Evolutionary conservation across 1,140 invertebrate genomes (phyloP).

Genomic region (Leptonema lineaticorne): DNA sequence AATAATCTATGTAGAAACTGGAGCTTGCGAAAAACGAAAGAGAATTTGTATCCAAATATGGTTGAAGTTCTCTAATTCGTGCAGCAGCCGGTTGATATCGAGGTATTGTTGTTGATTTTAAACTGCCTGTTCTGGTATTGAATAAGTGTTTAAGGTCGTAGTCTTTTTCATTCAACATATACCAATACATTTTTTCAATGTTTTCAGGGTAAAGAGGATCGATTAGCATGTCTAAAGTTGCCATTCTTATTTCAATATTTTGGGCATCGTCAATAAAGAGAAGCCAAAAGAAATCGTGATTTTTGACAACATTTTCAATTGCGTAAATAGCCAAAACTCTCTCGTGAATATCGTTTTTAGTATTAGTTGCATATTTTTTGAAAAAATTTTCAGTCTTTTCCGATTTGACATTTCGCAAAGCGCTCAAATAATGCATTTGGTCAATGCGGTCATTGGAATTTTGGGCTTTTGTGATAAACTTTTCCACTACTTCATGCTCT

Average conservation of each 20-base stretch:
- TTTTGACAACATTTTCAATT: constrained; percentile 41
- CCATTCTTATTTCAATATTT: constrained; percentile 45
- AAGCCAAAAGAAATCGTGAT: constrained; percentile 47
- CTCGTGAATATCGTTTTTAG: constrained; percentile 40
- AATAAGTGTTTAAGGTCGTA: constrained; percentile 52
- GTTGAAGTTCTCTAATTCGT: constrained; percentile 27
- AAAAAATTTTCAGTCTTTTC: constrained; percentile 38
- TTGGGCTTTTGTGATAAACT: constrained; percentile 42
- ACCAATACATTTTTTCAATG: constrained; percentile 49
- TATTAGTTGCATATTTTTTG: constrained; percentile 23
- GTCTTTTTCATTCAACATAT: constrained; percentile 48
- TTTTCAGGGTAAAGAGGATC: constrained; percentile 41
- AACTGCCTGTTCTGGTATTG: constrained; percentile 47
- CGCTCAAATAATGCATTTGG: constrained; percentile 41
- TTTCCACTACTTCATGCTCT: constrained; percentile 28
- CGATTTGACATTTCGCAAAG: constrained; percentile 43
- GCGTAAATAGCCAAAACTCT: constrained; percentile 46
- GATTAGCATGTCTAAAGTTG: constrained; percentile 45
- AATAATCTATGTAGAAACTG: constrained; percentile 39
- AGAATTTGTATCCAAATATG: constrained; percentile 36
- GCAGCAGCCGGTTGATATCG: constrained; percentile 45
- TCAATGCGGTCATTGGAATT: constrained; percentile 27
- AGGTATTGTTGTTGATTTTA: constrained; percentile 47
- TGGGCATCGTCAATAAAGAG: constrained; percentile 46
- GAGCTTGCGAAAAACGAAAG: neutral